Conservation (phyloP, 2,113 vertebrate species). For the Heterochromis multidens region DNA sequence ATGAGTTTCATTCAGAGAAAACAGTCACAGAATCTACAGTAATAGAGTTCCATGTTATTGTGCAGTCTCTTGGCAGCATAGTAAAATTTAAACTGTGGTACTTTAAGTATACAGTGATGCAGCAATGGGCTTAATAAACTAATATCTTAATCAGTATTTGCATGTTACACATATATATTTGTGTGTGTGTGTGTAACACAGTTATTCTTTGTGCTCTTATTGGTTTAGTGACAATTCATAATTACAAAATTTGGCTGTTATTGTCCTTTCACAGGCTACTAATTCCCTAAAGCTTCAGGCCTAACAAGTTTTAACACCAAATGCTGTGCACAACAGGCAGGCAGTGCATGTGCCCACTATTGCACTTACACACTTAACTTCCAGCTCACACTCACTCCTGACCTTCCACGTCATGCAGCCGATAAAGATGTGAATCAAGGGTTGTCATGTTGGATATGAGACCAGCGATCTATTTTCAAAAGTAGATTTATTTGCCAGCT, state of each 20-base stretch:
- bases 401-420: constrained; percentile 58
- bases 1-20: too few species aligned
- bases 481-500: not conserved
- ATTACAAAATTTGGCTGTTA: constrained; percentile 2
- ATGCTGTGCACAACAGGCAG: not conserved
- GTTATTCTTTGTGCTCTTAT: not conserved
- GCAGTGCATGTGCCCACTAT: constrained; percentile 40
- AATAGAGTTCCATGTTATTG: too few species aligned
- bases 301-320: not conserved
- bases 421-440: constrained; percentile 63
- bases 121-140: not conserved
- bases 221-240: not conserved
- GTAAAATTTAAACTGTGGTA: not conserved
- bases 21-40: not conserved
- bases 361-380: not conserved
- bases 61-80: not conserved
- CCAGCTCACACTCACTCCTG: constrained; percentile 5
- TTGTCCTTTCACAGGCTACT: not conserved
- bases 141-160: too few species aligned
- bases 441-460: not conserved
- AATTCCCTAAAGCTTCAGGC: not conserved
- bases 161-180: too few species aligned
- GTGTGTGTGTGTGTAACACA: too few species aligned
- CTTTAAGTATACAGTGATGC: not conserved
- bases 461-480: not conserved